Evolutionary conservation across 2,797 vertebrate genomes (phyloP).

Genomic region (Rachycentron canadum): DNA sequence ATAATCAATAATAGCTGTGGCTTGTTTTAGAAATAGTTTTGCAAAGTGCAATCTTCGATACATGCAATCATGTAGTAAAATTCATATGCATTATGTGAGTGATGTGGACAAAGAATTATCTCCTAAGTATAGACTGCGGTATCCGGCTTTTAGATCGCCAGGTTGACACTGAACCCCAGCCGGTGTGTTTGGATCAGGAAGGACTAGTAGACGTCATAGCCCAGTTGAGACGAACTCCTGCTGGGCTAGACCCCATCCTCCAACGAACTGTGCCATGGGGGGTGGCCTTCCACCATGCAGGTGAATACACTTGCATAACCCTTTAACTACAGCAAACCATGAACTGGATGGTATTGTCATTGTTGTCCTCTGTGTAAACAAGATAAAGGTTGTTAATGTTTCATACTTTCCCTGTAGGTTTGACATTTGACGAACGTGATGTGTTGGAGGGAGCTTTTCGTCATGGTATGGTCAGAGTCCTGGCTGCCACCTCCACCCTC

Average conservation of each 20-base stretch:
- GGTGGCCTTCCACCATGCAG: conserved; percentile 97
- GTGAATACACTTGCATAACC: conserved; percentile 75
- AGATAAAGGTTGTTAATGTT: neutral
- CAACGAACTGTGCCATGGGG: conserved; percentile 93
- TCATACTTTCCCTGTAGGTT: conserved; percentile 82
- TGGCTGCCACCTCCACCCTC: conserved; percentile 95
- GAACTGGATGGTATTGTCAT: no score
- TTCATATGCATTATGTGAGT: neutral
- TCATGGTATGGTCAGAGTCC: conserved; percentile 89
- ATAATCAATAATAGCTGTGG: no score
- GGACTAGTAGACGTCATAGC: conserved; percentile 89
- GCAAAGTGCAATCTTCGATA: neutral
- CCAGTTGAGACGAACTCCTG: conserved; percentile 90
- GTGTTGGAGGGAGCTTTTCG: conserved; percentile 95
- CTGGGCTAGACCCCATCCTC: conserved; percentile 92
- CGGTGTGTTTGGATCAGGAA: conserved; percentile 86
- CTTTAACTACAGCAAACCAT: neutral
- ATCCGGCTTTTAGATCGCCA: conserved; percentile 52
- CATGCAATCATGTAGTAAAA: neutral
- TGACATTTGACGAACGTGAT: conserved; percentile 97
- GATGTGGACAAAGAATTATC: neutral
- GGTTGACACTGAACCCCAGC: conserved; percentile 45
- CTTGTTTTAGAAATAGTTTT: neutral
- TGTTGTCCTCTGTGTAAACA: neutral
- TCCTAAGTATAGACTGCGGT: neutral